Evolutionary conservation across 2,888 invertebrate species (phyloP), one percentile per base, ranked within the genome.

Genomic region (Phrixothrix hirtus): DNA sequence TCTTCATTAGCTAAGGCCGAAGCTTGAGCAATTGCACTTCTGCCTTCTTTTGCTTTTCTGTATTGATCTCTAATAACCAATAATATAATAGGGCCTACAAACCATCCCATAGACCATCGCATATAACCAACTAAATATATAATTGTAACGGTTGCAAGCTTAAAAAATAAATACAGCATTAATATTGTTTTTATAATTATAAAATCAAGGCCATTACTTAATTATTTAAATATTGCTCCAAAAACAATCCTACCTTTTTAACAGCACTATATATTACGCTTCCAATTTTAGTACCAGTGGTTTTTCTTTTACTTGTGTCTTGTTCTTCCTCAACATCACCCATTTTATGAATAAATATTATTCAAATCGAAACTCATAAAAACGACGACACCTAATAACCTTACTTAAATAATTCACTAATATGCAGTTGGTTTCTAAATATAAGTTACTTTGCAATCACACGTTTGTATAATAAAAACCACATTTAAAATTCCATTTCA

Each of bases 51-150:
- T 50, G 87, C 85, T 67, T 85, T 86, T 57, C 87, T 85, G 81
- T 87, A 86, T 72, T 92, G 89, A 66, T 90, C 88, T 38, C 89
- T 82, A 61, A 92, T 80, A 44, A 91, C 89, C 2, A 89, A 85
- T 42, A 93, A 77, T 14, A 92, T 81, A 15, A 95, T 81, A 0
- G 93, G 94, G 1, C 83, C 79, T 43, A 95, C 82, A 13, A 95
- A 81, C 95, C 95, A 95, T 35, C 91, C 93, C 31, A 89, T 83
- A 63, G 90, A 92, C 83, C 92, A 88, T 72, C 90, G 87, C 86
- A 90, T 87, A 68, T 91, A 92, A 1, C 92, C 92, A 38, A 88
- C 84, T 42, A 89, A 74, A 76, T 92, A 92, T 32, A 91, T 86
- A 5, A 83, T 78, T 14, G 89, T 89, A 15, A 52, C 44, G 2